Conservation (phyloP, 2,113 vertebrate genomes). For the Ceyx cyanopectus region DNA sequence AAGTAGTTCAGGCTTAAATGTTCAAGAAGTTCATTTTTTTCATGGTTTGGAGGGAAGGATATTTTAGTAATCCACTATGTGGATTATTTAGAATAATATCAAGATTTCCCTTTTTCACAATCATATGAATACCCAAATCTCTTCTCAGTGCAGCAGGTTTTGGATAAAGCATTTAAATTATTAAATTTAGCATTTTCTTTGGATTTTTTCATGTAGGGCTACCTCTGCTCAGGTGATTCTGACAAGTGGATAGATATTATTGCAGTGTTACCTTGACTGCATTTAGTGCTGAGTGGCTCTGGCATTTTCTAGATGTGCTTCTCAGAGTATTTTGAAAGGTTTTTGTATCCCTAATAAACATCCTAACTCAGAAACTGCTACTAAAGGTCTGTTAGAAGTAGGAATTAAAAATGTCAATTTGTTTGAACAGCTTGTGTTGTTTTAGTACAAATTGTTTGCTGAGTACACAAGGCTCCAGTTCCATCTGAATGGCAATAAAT, state of each 20-base stretch:
- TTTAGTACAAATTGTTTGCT: conserved; percentile 80
- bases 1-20: not conserved
- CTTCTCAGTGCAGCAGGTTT: not conserved
- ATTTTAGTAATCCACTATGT: not conserved
- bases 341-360: conserved; percentile 65
- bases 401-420: conserved; percentile 81
- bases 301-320: not conserved
- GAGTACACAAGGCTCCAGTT: conserved; percentile 75
- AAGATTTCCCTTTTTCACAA: not conserved
- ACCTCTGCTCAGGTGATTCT: not conserved
- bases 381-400: conserved; percentile 72
- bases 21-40: not conserved
- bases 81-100: not conserved
- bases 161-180: not conserved
- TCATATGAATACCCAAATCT: not conserved
- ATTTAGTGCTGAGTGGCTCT: not conserved
- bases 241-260: not conserved
- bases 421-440: conserved; percentile 83
- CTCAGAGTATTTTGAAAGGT: conserved; percentile 11
- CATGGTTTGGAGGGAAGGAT: not conserved
- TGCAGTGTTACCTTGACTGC: not conserved
- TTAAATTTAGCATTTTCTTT: not conserved
- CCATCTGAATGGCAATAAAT: conserved; percentile 78
- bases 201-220: not conserved
- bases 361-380: conserved; percentile 63